These are phyloP conservation scores for Misgurnus mizolepis DNA, from an alignment of 2,113 vertebrate genomes.

Conservation along the genomic window DNA sequence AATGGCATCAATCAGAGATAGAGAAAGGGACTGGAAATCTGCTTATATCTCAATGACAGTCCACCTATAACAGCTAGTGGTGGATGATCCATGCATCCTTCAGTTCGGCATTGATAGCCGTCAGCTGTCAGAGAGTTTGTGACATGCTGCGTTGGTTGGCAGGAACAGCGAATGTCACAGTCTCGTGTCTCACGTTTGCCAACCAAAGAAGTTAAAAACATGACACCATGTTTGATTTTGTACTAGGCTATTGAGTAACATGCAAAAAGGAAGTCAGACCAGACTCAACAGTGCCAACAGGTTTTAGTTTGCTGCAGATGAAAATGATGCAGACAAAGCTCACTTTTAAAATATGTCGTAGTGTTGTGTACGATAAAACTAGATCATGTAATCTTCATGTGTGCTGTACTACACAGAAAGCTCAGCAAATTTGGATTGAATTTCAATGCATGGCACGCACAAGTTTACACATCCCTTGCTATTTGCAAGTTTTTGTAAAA, in stretches of 20 bases:
- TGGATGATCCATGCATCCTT: slow-evolving; percentile 10
- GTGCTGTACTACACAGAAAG: too few species aligned
- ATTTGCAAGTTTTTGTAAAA: too few species aligned
- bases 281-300: too few species aligned
- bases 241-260: background rate
- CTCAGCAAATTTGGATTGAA: too few species aligned
- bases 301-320: too few species aligned
- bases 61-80: background rate
- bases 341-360: too few species aligned
- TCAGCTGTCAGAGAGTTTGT: background rate
- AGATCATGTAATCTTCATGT: too few species aligned
- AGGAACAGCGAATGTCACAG: background rate
- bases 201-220: background rate
- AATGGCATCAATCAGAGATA: slow-evolving; percentile 41
- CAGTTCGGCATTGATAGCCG: background rate
- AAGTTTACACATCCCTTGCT: too few species aligned
- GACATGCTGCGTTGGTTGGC: background rate
- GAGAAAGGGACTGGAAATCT: slow-evolving; percentile 22
- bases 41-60: slow-evolving; percentile 30
- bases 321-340: too few species aligned
- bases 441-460: too few species aligned
- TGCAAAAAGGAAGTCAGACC: too few species aligned
- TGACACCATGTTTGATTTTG: background rate
- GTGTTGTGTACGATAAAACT: too few species aligned
- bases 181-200: background rate